Conservation (phyloP, 2,113 vertebrate species). For the Corythornis cristatus region DNA sequence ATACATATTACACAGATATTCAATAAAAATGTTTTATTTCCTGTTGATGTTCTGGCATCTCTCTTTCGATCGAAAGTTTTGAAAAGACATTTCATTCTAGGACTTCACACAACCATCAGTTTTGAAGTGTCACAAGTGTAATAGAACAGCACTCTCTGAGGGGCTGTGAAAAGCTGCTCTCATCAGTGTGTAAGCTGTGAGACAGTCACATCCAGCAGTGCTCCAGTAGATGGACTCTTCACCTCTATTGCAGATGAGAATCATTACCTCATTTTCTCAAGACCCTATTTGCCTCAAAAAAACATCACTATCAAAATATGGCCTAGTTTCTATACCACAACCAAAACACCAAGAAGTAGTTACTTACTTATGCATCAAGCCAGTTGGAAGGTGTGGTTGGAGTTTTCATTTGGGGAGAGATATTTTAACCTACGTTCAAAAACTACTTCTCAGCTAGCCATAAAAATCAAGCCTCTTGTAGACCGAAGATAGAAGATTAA, state of each 20-base stretch:
- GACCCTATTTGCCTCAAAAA: not conserved
- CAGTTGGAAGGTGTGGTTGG: not conserved
- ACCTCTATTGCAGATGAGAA: not conserved
- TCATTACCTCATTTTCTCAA: not conserved
- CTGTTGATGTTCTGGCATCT: conserved; percentile 88
- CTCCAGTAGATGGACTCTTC: not conserved
- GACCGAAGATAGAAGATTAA: not conserved
- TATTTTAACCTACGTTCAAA: not conserved
- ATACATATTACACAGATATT: conserved; percentile 96
- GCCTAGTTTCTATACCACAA: not conserved
- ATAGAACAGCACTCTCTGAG: not conserved
- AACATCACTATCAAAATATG: not conserved
- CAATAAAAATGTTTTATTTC: conserved; percentile 99
- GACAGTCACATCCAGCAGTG: not conserved
- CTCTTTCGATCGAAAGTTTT: conserved; percentile 46
- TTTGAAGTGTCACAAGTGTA: not conserved
- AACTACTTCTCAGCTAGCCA: not conserved
- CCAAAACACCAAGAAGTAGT: not conserved
- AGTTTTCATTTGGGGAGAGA: not conserved
- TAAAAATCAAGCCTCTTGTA: not conserved
- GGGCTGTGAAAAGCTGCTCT: not conserved
- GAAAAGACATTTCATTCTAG: not conserved
- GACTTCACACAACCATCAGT: not conserved
- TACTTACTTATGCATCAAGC: not conserved
- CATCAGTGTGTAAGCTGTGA: not conserved